A percentile compares a stretch with the other conserved stretches of the same genome.
Conservation (phyloP, 2,888 invertebrate species). For the Aporophyla lueneburgensis region DNA sequence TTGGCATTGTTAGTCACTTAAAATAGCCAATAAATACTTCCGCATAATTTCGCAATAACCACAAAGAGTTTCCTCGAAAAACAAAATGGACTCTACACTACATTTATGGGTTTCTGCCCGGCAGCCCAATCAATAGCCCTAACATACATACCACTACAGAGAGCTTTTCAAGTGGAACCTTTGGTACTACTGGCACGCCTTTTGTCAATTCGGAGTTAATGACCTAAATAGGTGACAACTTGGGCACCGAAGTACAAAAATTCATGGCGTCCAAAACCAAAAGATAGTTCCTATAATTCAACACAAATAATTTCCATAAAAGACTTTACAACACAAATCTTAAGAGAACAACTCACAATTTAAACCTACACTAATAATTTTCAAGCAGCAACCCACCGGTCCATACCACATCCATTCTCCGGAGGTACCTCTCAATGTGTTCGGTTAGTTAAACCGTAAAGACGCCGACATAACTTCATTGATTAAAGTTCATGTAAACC, state of each 20-base stretch:
- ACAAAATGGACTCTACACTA: too few relatives aligned
- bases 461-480: conserved; percentile 90
- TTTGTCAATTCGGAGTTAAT: too few relatives aligned
- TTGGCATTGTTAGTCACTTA: too few relatives aligned
- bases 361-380: conserved; percentile 13
- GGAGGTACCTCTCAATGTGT: conserved; percentile 71
- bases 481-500: conserved; percentile 88
- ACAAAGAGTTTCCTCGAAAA: background rate
- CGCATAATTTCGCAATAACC: background rate
- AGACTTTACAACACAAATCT: conserved; percentile 17
- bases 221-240: too few relatives aligned
- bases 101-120: too few relatives aligned
- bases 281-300: background rate
- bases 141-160: too few relatives aligned
- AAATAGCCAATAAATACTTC: background rate
- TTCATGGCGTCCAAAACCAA: too few relatives aligned
- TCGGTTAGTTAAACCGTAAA: conserved; percentile 90
- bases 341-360: background rate
- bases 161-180: too few relatives aligned
- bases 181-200: too few relatives aligned
- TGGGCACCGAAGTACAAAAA: too few relatives aligned
- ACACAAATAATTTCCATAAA: background rate
- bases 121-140: too few relatives aligned
- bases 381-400: background rate
- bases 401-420: conserved; percentile 75